These are phyloP conservation scores for Drosophila nebulosa DNA, from an alignment of 1,140 invertebrate genomes.

Conservation along the genomic window DNA sequence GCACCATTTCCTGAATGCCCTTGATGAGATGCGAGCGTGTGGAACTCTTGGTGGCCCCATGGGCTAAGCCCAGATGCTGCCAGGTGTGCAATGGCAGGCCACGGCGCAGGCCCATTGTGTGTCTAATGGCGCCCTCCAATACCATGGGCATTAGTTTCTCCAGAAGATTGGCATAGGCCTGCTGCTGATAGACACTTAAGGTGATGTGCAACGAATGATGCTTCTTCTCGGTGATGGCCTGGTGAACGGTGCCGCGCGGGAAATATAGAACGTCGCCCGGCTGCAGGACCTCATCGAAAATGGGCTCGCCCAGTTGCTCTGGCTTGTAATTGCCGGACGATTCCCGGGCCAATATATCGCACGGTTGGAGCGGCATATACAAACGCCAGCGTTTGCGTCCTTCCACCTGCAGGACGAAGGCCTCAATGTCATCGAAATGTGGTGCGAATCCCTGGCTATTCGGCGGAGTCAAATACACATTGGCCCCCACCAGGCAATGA, in stretches of 20 bases:
- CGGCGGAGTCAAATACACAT: conserved; percentile 97
- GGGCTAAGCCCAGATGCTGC: conserved; percentile 86
- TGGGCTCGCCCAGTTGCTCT: conserved; percentile 89
- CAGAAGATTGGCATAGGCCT: conserved; percentile 93
- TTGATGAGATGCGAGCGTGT: conserved; percentile 83
- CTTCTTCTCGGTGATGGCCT: conserved; percentile 88
- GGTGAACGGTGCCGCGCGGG: conserved; percentile 96
- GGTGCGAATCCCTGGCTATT: conserved; percentile 98
- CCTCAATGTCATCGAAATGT: conserved; percentile 99
- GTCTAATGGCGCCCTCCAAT: conserved; percentile 86
- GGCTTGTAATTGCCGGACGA: conserved; percentile 93
- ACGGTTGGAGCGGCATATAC: conserved; percentile 86
- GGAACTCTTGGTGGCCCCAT: conserved; percentile 82
- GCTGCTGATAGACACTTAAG: conserved; percentile 94
- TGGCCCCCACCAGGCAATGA: conserved; percentile 95
- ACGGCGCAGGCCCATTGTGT: conserved; percentile 87
- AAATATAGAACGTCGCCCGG: conserved; percentile 96
- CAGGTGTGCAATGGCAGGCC: conserved; percentile 92
- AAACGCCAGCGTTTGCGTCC: conserved; percentile 97
- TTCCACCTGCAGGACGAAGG: conserved; percentile 97
- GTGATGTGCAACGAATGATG: conserved; percentile 96
- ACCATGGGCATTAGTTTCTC: conserved; percentile 91
- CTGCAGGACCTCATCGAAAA: conserved; percentile 89
- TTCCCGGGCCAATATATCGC: conserved; percentile 88
- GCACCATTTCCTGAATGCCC: conserved; percentile 82